phyloP scores from a whole-genome alignment of 2,113 vertebrate species.

The Manacus vitellinus region DNA sequence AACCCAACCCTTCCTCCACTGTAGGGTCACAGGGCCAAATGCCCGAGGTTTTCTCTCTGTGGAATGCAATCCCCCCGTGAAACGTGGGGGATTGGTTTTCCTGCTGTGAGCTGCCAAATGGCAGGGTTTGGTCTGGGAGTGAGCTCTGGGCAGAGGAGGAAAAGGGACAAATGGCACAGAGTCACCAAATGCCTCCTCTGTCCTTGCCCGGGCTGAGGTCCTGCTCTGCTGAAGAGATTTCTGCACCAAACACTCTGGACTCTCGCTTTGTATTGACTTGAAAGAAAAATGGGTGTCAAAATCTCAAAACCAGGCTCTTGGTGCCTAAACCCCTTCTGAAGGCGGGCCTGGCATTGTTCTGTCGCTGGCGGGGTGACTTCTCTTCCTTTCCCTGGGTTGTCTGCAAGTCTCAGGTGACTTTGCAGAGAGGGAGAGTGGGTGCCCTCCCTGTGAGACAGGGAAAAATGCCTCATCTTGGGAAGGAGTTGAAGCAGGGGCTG shows the following conservation, averaged over 20 bases:
- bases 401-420: background rate
- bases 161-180: rapidly evolving
- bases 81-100: background rate
- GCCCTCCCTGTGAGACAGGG: background rate
- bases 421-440: background rate
- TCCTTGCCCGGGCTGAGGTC: background rate
- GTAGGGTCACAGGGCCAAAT: rapidly evolving
- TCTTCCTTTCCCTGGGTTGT: background rate
- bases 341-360: background rate
- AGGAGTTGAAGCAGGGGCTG: background rate
- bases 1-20: rapidly evolving
- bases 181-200: background rate
- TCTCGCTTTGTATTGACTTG: background rate
- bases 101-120: background rate
- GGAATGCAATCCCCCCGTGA: background rate
- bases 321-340: background rate
- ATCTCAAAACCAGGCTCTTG: background rate
- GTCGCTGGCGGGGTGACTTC: background rate
- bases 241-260: background rate
- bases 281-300: background rate
- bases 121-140: background rate
- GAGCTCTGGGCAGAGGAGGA: background rate
- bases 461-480: rapidly evolving
- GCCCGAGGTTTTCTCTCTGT: background rate
- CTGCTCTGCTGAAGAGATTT: background rate